Evolutionary conservation across 2,113 vertebrate species (phyloP).

Genomic region (Notothenia rossii): DNA sequence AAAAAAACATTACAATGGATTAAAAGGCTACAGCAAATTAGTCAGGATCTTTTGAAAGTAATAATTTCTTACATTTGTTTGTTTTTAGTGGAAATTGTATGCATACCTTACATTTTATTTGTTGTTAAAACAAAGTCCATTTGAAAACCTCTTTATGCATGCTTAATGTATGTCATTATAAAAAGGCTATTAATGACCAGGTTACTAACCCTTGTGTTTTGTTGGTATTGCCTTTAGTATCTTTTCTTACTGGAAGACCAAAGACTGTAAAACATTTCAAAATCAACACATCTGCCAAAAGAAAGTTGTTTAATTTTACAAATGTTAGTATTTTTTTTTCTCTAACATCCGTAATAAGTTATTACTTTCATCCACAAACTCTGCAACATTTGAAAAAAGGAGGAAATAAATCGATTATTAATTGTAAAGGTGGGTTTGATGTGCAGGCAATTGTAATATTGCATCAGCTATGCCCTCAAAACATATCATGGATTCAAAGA

Average conservation of each 20-base stretch:
- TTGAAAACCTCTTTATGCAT: not conserved
- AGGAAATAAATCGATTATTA: too few species aligned
- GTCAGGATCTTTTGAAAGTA: not conserved
- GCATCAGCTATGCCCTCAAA: not conserved
- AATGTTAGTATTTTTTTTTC: not conserved
- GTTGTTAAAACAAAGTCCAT: conserved; percentile 1
- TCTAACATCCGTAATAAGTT: not conserved
- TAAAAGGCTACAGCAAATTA: not conserved
- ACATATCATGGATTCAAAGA: not conserved
- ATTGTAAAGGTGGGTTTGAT: not conserved
- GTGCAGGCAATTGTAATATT: not conserved
- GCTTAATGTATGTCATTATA: not conserved
- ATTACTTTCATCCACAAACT: too few species aligned
- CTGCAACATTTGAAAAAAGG: not conserved
- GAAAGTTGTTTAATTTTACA: not conserved
- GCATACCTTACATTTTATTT: not conserved
- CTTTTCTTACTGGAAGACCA: not conserved
- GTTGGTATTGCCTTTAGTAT: too few species aligned
- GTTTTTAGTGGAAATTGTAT: not conserved
- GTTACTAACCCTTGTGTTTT: not conserved
- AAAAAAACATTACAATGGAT: not conserved
- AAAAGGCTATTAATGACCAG: not conserved
- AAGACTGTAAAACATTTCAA: not conserved
- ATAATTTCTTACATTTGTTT: not conserved
- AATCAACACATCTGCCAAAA: not conserved